phyloP scores from a whole-genome alignment of 2,888 invertebrate species.

The Melikaiella ostensackeni region DNA sequence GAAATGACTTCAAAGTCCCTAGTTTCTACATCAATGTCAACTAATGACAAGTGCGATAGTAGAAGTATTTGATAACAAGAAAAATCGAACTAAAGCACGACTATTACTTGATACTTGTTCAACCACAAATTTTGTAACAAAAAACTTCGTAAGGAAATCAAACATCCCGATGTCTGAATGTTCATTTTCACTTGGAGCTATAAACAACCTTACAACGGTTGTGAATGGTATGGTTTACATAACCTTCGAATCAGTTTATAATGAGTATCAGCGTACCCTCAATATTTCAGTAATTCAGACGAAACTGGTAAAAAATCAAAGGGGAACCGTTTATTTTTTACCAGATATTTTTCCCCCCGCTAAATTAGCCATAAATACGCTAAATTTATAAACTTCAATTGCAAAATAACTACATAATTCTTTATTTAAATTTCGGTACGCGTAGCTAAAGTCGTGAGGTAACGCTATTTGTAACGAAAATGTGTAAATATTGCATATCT shows the following conservation, averaged over 20 bases:
- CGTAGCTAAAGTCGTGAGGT: too few species aligned
- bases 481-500: too few species aligned
- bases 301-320: too few species aligned
- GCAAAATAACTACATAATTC: too few species aligned
- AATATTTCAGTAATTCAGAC: too few species aligned
- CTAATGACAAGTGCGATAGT: conserved; percentile 7
- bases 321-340: too few species aligned
- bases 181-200: neutral
- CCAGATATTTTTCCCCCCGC: too few species aligned
- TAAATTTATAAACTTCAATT: too few species aligned
- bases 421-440: too few species aligned
- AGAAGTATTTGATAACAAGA: neutral
- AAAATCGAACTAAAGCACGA: neutral
- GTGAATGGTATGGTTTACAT: neutral
- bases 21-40: neutral
- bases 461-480: too few species aligned
- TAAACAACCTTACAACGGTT: neutral
- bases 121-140: neutral
- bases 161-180: neutral
- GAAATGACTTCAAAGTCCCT: neutral
- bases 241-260: conserved; percentile 2
- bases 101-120: neutral
- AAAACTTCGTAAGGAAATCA: neutral
- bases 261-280: neutral
- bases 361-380: too few species aligned